Base-by-base conservation (phyloP, 1,140 invertebrate species). In the Lanistes nyassanus region DNA sequence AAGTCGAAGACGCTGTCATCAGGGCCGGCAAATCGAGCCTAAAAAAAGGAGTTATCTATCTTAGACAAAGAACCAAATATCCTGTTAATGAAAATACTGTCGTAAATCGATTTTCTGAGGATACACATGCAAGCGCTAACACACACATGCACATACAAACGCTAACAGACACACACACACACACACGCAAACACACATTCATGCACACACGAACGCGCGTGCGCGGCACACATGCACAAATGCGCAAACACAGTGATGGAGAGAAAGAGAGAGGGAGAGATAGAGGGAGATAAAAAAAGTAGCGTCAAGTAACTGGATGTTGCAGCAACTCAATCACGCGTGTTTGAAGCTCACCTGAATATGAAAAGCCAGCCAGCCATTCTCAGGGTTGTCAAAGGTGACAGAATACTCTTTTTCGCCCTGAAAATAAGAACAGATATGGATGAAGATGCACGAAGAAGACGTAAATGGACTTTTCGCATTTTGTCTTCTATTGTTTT, bases 341-440 rank as follows among this genome's bases (percentile, higher is more conserved):
- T 21, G 21, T 31, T 66, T 21, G 6, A 7, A 21, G 67, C 66
- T 72, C 79, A 81, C 82, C 67, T 85, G 80, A 51, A 85, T 83
- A 64, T 82, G 83, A 72, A 85, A 85, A 0, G 79, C 81, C 7
- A 80, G 72, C 84, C 83, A 86, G 51, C 82, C 83, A 16, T 69
- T 67, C 9, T 34, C 47, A n/a, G 84, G 83, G 74, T 81, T 84
- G 7, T 76, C 37, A 58, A 81, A 81, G 42, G 78, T 71, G 23
- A 74, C 78, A 26, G 65, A 47, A 67, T 76, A 83, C 34, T 72
- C 76, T 55, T 78, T 76, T 51, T 75, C 76, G 21, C 73, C 76
- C 79, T 82, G 60, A 21, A 72, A 75, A 56, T 6, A 26, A n/a
- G 19, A 11, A 31, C 9, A 55, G 19, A 37, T 53, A 68, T 26